Conservation (phyloP, 2,888 invertebrate genomes). For the Balanococcus diminutus region DNA sequence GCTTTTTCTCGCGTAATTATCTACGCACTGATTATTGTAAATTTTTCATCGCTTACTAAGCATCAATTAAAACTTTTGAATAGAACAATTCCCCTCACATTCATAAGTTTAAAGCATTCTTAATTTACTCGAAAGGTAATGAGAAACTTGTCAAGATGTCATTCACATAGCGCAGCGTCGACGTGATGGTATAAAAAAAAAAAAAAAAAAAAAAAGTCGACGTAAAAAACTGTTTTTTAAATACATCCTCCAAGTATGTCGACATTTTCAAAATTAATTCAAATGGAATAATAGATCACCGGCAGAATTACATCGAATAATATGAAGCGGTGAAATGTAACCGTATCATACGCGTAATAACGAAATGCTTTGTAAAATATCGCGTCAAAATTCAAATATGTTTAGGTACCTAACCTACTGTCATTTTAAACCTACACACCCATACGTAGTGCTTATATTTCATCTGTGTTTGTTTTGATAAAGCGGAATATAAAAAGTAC, state of each 20-base stretch:
- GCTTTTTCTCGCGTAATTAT: background rate
- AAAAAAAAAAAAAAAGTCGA: background rate
- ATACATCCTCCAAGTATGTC: background rate
- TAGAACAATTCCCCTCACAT: background rate
- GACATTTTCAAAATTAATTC: constrained; percentile 9
- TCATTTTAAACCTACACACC: background rate
- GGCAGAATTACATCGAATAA: background rate
- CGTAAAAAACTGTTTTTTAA: background rate
- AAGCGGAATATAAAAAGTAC: too few relatives aligned
- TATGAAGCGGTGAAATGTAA: background rate
- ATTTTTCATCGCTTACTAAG: background rate
- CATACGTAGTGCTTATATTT: too few relatives aligned
- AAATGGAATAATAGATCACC: constrained; percentile 23
- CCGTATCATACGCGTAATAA: background rate
- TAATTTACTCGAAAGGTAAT: constrained; percentile 10
- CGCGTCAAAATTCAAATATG: background rate
- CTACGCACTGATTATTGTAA: background rate
- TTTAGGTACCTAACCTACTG: background rate
- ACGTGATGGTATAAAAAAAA: background rate
- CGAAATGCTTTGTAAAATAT: background rate
- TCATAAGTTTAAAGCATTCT: constrained; percentile 19
- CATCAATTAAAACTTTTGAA: constrained; percentile 27
- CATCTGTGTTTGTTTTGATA: background rate
- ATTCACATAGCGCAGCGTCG: background rate
- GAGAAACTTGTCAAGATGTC: constrained; percentile 1